phyloP scores from a whole-genome alignment of 2,113 vertebrate genomes.

The Leuciscus idus region DNA sequence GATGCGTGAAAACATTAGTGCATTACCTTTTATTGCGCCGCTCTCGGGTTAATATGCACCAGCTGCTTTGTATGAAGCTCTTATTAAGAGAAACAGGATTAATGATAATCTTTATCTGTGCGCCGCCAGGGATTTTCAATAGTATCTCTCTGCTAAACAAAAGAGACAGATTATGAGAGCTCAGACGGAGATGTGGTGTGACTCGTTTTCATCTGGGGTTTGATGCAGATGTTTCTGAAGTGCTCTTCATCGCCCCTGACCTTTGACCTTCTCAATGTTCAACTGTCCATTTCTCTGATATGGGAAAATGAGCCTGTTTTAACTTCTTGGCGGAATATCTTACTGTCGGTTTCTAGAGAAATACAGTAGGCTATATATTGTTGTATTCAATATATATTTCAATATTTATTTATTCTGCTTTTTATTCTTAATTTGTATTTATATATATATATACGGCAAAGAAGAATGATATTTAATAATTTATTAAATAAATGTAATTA shows the following conservation, averaged over 20 bases:
- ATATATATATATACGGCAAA: too few relatives aligned
- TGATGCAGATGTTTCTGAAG: neutral
- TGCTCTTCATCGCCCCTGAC: slow-evolving; percentile 19
- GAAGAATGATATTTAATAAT: too few relatives aligned
- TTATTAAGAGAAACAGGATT: slow-evolving; percentile 36
- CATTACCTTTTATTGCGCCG: slow-evolving; percentile 4
- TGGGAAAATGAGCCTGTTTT: neutral
- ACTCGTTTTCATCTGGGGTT: neutral
- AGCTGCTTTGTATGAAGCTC: slow-evolving; percentile 27
- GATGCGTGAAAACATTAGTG: neutral
- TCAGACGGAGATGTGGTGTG: neutral
- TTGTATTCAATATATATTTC: too few relatives aligned
- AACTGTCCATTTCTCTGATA: neutral
- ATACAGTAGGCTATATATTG: too few relatives aligned
- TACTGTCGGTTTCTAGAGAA: neutral
- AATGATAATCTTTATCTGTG: slow-evolving; percentile 35
- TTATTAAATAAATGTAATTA: too few relatives aligned
- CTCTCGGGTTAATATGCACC: neutral
- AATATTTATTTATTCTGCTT: too few relatives aligned
- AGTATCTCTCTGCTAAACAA: slow-evolving; percentile 25
- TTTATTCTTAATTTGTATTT: too few relatives aligned
- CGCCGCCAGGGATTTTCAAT: neutral
- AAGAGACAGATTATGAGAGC: slow-evolving; percentile 21
- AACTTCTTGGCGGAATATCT: neutral
- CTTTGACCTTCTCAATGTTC: slow-evolving; percentile 5